Percentiles rank a stretch among this genome's conserved stretches.
phyloP scores from a whole-genome alignment of 1,140 invertebrate genomes.

The Apis laboriosa region DNA sequence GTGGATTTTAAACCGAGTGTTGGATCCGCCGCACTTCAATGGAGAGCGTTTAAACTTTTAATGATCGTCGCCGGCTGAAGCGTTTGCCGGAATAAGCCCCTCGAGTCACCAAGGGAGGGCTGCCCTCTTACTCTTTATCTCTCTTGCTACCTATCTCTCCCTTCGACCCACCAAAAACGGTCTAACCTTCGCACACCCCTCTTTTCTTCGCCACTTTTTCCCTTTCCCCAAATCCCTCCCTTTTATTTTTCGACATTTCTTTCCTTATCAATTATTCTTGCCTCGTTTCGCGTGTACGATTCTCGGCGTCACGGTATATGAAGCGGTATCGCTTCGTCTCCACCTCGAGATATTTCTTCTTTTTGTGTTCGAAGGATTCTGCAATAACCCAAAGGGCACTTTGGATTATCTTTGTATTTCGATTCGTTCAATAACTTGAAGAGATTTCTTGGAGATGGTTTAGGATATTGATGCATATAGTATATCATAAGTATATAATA shows the following conservation, averaged over 20 bases:
- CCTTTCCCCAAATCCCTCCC: neutral
- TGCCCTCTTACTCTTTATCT: neutral
- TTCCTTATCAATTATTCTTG: conserved; percentile 32
- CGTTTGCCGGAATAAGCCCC: conserved; percentile 70
- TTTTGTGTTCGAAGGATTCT: neutral
- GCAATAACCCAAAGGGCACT: too few species aligned
- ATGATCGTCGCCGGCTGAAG: conserved; percentile 74
- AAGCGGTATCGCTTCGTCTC: neutral
- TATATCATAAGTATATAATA: too few species aligned
- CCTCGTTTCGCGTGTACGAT: conserved; percentile 14
- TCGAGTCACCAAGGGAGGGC: conserved; percentile 55
- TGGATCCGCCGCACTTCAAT: conserved; percentile 71
- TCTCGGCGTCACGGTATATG: neutral
- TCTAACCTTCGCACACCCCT: neutral
- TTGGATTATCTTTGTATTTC: neutral
- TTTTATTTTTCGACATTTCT: conserved; percentile 9
- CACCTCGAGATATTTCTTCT: neutral
- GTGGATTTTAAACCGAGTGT: conserved; percentile 70
- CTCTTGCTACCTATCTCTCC: neutral
- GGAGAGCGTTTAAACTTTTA: conserved; percentile 77
- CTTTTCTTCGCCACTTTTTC: neutral
- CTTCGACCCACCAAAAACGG: conserved; percentile 16
- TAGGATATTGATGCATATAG: too few species aligned
- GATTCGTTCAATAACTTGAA: too few species aligned
- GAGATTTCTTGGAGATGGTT: too few species aligned